Evolutionary conservation across 2,888 invertebrate species (phyloP).

Genomic region (Xylota segnis): DNA sequence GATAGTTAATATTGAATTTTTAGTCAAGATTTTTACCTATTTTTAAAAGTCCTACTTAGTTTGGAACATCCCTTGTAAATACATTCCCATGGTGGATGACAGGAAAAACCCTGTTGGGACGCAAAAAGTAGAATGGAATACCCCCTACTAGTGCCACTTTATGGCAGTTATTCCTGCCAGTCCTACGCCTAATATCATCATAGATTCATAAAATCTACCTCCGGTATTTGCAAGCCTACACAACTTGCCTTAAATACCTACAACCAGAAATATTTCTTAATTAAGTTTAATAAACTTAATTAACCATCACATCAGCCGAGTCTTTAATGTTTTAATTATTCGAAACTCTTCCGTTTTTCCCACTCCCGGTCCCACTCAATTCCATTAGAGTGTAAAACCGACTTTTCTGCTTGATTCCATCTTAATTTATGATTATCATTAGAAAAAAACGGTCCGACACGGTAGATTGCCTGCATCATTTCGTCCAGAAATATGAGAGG

Average conservation of each 20-base stretch:
- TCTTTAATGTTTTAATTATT: constrained; percentile 41
- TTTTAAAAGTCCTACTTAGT: too few species aligned
- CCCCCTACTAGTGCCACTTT: too few species aligned
- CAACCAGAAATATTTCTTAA: background rate
- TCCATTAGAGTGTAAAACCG: constrained; percentile 3
- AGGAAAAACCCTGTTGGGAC: too few species aligned
- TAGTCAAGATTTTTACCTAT: too few species aligned
- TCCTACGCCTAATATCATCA: too few species aligned
- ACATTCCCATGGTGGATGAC: too few species aligned
- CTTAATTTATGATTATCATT: constrained; percentile 37
- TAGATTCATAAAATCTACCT: background rate
- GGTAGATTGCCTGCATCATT: constrained; percentile 11
- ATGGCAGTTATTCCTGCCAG: too few species aligned
- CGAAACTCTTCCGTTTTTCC: background rate
- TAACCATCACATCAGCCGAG: background rate
- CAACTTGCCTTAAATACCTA: background rate
- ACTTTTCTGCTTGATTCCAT: constrained; percentile 47
- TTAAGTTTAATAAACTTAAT: constrained; percentile 27
- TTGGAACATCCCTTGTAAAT: too few species aligned
- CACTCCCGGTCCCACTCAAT: background rate
- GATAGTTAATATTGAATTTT: too few species aligned
- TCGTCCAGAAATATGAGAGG: background rate
- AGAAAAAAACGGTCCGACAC: constrained; percentile 21
- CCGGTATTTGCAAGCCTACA: background rate
- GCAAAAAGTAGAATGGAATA: too few species aligned